Evolutionary conservation across 2,113 vertebrate species (phyloP).

Genomic region (Ceyx melanurus): DNA sequence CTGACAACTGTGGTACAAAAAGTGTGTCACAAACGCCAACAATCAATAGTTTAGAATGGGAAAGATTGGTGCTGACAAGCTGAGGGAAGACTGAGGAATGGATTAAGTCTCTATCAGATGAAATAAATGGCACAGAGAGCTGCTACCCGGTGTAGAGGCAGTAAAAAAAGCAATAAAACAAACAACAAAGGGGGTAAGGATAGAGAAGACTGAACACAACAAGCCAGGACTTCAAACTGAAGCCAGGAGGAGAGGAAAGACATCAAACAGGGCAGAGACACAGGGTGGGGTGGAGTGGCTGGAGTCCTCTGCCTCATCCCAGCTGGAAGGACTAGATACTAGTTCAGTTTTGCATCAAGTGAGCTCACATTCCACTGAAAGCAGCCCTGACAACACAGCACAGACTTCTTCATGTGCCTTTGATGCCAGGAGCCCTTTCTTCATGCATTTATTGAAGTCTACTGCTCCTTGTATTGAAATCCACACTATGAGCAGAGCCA

Average conservation of each 20-base stretch:
- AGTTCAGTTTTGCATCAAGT: not conserved
- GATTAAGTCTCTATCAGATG: not conserved
- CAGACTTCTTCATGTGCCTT: not conserved
- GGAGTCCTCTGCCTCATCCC: not conserved
- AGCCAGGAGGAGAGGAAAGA: not conserved
- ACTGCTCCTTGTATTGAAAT: not conserved
- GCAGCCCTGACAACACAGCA: conserved; percentile 22
- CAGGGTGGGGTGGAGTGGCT: conserved; percentile 24
- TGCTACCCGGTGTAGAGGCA: not conserved
- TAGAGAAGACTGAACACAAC: not conserved
- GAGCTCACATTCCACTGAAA: conserved; percentile 10
- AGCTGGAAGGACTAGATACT: conserved; percentile 60
- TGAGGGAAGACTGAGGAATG: not conserved
- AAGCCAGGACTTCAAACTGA: not conserved
- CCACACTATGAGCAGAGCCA: not conserved
- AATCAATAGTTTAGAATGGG: not conserved
- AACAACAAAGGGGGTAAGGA: not conserved
- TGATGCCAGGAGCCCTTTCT: not conserved
- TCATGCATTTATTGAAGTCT: not conserved
- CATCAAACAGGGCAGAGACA: conserved; percentile 42
- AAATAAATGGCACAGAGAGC: not conserved
- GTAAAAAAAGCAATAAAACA: not conserved
- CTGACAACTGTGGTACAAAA: not conserved
- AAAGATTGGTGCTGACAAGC: not conserved
- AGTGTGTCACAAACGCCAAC: not conserved